Percentiles rank a stretch among this genome's conserved stretches.
Conservation (phyloP, 2,888 invertebrate genomes). For the Ernsta delagoae region DNA sequence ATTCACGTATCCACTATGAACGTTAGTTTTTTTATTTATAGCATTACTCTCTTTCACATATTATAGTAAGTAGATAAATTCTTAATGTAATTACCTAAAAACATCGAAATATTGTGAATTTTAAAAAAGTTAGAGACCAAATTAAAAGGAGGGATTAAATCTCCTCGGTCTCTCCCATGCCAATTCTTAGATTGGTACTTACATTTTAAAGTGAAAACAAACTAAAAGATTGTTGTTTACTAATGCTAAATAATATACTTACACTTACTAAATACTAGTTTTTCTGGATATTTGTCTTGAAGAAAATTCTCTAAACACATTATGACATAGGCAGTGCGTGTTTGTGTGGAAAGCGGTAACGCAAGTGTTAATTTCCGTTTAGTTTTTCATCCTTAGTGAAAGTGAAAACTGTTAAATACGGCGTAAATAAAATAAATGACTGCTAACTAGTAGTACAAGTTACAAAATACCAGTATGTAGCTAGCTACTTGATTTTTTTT, state of each 20-base stretch:
- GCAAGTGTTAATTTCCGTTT: slow-evolving; percentile 44
- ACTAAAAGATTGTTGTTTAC: background rate
- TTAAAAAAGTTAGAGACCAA: too few relatives aligned
- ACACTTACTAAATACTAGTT: slow-evolving; percentile 15
- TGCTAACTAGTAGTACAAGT: background rate
- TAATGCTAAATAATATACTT: background rate
- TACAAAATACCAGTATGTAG: background rate
- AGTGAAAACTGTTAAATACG: slow-evolving; percentile 44
- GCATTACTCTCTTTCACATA: too few relatives aligned
- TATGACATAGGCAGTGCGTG: slow-evolving; percentile 40
- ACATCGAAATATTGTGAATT: too few relatives aligned
- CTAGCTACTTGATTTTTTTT: background rate
- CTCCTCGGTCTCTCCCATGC: too few relatives aligned
- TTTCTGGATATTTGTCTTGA: slow-evolving; percentile 15
- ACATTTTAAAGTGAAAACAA: background rate
- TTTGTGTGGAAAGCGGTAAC: slow-evolving; percentile 46
- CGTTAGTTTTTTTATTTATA: too few relatives aligned
- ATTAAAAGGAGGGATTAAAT: too few relatives aligned
- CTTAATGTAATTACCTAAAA: too few relatives aligned
- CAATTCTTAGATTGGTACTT: too few relatives aligned
- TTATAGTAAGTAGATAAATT: too few relatives aligned
- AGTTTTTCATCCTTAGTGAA: slow-evolving; percentile 45
- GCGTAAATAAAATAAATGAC: background rate
- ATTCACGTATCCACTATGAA: too few relatives aligned
- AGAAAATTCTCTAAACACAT: slow-evolving; percentile 46